Evolutionary conservation across 2,113 vertebrate species (phyloP).

Genomic region (Ellobius talpinus): DNA sequence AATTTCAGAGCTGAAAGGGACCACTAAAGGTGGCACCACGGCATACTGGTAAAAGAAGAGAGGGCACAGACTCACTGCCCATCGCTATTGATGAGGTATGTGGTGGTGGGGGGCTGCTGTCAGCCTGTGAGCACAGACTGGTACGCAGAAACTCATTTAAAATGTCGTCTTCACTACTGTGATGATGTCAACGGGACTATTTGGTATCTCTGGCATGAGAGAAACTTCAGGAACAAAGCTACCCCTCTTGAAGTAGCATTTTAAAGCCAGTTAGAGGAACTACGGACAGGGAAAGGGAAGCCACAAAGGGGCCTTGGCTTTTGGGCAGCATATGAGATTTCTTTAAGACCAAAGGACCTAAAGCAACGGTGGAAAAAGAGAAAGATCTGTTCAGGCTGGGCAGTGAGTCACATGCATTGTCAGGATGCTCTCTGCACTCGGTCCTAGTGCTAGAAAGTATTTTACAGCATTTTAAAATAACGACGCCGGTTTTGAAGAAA

Average conservation of each 20-base stretch:
- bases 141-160: not conserved
- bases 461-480: slow-evolving; percentile 55
- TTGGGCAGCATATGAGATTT: not conserved
- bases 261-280: slow-evolving; percentile 56
- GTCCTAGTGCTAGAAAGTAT: not conserved
- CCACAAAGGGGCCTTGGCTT: not conserved
- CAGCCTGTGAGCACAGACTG: not conserved
- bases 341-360: not conserved
- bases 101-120: not conserved
- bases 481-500: slow-evolving; percentile 36
- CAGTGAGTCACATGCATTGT: not conserved
- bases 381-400: not conserved
- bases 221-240: slow-evolving; percentile 31
- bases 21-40: not conserved
- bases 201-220: not conserved
- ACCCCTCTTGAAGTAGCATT: slow-evolving; percentile 19
- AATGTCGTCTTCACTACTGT: not conserved
- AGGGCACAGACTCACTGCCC: accelerated
- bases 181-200: not conserved
- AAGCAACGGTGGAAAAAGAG: not conserved
- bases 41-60: not conserved
- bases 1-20: slow-evolving; percentile 28
- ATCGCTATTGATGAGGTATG: not conserved
- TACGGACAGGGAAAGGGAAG: not conserved
- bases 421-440: not conserved